Evolutionary conservation across 2,113 vertebrate species (phyloP).

Genomic region (Engraulis encrasicolus): DNA sequence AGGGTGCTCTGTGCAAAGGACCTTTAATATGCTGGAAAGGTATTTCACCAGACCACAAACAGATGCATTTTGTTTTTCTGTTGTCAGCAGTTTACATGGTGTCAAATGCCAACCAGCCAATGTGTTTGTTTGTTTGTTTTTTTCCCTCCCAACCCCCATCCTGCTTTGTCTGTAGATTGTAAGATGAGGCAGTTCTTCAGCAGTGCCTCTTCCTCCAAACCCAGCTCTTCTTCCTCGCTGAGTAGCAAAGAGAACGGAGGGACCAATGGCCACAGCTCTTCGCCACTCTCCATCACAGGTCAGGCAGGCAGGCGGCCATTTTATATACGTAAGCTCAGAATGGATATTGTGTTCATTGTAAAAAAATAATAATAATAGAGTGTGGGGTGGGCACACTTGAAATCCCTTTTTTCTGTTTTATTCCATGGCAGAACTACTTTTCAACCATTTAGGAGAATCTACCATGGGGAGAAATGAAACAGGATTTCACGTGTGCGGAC

Average conservation of each 20-base stretch:
- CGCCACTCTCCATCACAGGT: slow-evolving; percentile 91
- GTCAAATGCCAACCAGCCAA: not conserved
- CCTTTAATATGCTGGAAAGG: slow-evolving; percentile 99
- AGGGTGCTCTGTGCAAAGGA: slow-evolving; percentile 94
- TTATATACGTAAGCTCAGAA: no score
- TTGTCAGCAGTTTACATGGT: not conserved
- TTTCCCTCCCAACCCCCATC: not conserved
- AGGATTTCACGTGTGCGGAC: no score
- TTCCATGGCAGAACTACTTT: no score
- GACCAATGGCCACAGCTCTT: slow-evolving; percentile 87
- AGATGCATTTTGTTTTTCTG: not conserved
- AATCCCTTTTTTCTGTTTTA: no score
- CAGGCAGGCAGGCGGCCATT: slow-evolving; percentile 46
- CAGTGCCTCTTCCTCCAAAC: slow-evolving; percentile 83
- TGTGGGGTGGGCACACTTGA: no score
- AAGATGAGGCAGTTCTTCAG: slow-evolving; percentile 88
- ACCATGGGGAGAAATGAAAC: no score
- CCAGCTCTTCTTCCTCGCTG: slow-evolving; percentile 85
- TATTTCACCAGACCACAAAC: slow-evolving; percentile 48
- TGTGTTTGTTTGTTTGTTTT: no score
- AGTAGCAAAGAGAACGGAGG: slow-evolving; percentile 87
- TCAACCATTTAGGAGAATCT: no score
- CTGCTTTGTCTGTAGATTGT: slow-evolving; percentile 79
- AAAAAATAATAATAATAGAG: no score
- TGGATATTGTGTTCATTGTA: no score